Percentiles rank a stretch among this genome's conserved stretches.
Conservation (phyloP, 2,113 vertebrate species). For the Coturnix japonica region DNA sequence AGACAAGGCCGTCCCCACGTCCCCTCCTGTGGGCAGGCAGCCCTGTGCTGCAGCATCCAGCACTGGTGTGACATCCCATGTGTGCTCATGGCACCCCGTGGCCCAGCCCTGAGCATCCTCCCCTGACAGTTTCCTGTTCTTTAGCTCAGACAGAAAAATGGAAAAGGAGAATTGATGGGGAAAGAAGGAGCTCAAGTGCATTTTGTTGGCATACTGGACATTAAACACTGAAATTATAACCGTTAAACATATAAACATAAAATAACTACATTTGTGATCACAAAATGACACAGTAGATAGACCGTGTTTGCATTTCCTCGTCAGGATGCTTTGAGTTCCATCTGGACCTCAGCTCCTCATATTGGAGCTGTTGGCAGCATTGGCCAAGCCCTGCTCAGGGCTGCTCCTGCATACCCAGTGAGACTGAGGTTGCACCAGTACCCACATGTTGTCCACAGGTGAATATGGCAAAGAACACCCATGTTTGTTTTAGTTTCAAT, state of each 20-base stretch:
- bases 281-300: background rate
- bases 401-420: fast-evolving
- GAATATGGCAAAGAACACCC: fast-evolving
- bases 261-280: background rate
- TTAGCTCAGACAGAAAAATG: background rate
- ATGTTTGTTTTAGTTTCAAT: background rate
- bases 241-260: background rate
- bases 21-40: background rate
- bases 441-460: background rate
- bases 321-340: fast-evolving
- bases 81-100: no score
- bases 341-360: fast-evolving
- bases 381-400: fast-evolving
- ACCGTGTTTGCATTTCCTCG: background rate
- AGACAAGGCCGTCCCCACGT: no score
- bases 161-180: background rate
- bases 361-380: fast-evolving
- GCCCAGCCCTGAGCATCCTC: background rate
- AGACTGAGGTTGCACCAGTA: fast-evolving
- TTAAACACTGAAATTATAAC: background rate
- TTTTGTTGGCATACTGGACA: background rate
- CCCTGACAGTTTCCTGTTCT: background rate
- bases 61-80: background rate
- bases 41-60: no score
- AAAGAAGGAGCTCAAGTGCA: background rate